Evolutionary conservation across 2,888 invertebrate species (phyloP), one percentile per base, ranked within the genome.

Genomic region (Oegoconia quadripuncta): DNA sequence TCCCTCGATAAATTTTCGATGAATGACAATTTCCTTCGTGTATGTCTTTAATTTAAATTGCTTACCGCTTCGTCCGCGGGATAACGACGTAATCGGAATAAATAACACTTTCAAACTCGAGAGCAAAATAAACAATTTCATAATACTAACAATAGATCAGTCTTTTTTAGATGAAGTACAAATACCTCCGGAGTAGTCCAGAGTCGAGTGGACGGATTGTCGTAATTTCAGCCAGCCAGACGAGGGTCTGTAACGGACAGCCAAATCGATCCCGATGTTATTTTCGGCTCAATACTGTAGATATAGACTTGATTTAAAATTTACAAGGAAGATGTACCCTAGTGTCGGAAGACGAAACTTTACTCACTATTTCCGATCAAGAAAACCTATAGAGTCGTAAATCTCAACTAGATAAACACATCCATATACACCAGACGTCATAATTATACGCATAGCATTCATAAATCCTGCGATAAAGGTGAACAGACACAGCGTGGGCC

Each of bases 231-330:
- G 39, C 18, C 25, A 23, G 26, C 42, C 37, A 31, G 38, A 28
- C 33, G 31, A 17, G 37, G 41, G 29, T 25, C 34, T 20, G 29
- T 20, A 16, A 26, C 27, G 18, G 28, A 20, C 33, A 42, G 37
- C n/a, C 28, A 26, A 72, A 82, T 82, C 71, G 81, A 84, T 79
- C 65, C 70, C 44, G 52, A 57, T 73, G 74, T 75, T 80, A 81
- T 81, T 83, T 78, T 55, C 52, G 66, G 67, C 68, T 56, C 41
- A 43, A 59, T 56, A 57, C 60, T 44, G 68, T 61, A 65, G 64
- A 66, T 27, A 27, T 14, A 66, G 68, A 69, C 59, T 59, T 64
- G 53, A 72, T 78, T 72, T 68, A 79, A 76, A 70, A 59, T 48
- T 47, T 51, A 44, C 51, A 52, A 52, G 46, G 37, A 40, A 37